phyloP scores from a whole-genome alignment of 2,888 invertebrate species.

The Drosophila setosimentum region DNA sequence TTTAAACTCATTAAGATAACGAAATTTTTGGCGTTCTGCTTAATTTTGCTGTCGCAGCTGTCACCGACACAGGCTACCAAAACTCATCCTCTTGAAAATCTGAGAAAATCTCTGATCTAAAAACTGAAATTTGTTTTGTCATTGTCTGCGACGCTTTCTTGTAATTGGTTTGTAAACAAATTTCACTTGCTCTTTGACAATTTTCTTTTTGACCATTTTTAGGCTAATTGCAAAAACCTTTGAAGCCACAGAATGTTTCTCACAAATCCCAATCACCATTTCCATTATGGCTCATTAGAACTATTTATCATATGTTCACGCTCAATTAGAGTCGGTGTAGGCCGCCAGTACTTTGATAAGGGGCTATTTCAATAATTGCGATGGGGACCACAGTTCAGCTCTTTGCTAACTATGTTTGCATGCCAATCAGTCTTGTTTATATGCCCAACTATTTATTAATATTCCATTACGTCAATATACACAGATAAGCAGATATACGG shows the following conservation, averaged over 20 bases:
- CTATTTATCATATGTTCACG: conserved; percentile 59
- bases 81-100: conserved; percentile 70
- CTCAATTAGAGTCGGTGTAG: conserved; percentile 46
- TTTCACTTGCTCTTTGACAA: conserved; percentile 74
- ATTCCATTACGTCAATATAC: not conserved
- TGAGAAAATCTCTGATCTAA: conserved; percentile 15
- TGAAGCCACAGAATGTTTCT: conserved; percentile 45
- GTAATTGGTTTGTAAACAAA: conserved; percentile 81
- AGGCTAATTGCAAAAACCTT: conserved; percentile 63
- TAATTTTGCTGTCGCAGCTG: conserved; percentile 72
- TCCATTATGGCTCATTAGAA: conserved; percentile 35
- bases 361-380: conserved; percentile 20
- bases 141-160: conserved; percentile 58
- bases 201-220: conserved; percentile 59
- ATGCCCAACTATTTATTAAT: conserved; percentile 21
- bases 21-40: conserved; percentile 76
- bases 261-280: conserved; percentile 44
- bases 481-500: not conserved
- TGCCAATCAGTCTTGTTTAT: conserved; percentile 55
- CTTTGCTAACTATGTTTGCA: conserved; percentile 46
- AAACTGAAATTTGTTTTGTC: conserved; percentile 68
- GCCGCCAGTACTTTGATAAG: conserved; percentile 22
- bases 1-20: conserved; percentile 84
- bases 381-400: conserved; percentile 10
- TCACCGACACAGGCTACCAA: conserved; percentile 51